Evolutionary conservation across 2,797 vertebrate species (phyloP), one percentile per base, ranked within the genome.

Genomic region (Myotis planiceps): DNA sequence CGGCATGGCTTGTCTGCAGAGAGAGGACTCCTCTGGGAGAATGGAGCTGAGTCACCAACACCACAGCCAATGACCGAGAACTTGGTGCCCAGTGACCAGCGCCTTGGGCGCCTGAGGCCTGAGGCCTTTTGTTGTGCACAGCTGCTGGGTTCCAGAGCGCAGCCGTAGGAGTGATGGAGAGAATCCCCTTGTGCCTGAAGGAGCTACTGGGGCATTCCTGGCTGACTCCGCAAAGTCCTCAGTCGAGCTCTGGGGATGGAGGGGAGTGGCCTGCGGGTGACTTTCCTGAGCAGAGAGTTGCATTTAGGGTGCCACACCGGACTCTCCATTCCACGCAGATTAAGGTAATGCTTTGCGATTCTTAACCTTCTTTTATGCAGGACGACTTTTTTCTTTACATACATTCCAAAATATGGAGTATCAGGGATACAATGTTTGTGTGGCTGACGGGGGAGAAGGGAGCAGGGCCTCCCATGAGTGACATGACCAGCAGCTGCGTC

Each of bases 221-320:
- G 82, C 66, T 65, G 23, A 81, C 6, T n/a, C 85, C 9, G 25
- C 25, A 13, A 60, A 80, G 66, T 60, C 45, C 55, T 85, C 49
- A 49, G 4, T 0, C 29, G 29, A 27, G 15, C 45, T 76, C 86
- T 65, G 72, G 76, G 60, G 82, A 63, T 10, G 21, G 42, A 55
- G 18, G 3, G 4, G 1, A 37, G 63, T 12, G 42, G 45, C 16
- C 3, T 6, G 10, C 66, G 27, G 19, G 47, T 66, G 60, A 93
- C 71, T 60, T 93, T 58, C 87, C 66, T 80, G 21, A 93, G 51
- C 34, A 78, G 1, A 65, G 13, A 76, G 39, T 60, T 58, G 83
- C 75, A 79, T 18, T 88, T 7, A 80, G 25, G 76, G 93, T 71
- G 80, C n/a, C 47, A 88, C 90, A 88, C 34, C 49, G 58, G 78